phyloP scores from a whole-genome alignment of 1,140 invertebrate genomes.

The Caenorhabditis inopinata region DNA sequence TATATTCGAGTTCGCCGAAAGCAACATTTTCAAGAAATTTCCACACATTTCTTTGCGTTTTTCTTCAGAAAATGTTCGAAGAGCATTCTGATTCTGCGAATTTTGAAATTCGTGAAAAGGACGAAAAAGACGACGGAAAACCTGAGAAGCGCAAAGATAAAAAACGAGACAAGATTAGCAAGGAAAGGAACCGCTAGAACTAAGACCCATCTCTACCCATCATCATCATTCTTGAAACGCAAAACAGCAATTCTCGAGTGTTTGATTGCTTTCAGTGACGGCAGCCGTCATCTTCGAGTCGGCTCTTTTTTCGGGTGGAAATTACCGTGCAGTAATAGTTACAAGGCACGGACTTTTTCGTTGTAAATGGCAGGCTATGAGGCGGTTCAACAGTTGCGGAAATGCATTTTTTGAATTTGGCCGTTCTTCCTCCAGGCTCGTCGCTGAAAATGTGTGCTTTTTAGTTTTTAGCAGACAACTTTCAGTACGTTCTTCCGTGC shows the following conservation, averaged over 20 bases:
- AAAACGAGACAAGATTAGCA: background rate
- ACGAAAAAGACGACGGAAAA: background rate
- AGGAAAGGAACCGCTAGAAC: background rate
- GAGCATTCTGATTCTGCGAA: too few species aligned
- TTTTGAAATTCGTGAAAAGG: background rate
- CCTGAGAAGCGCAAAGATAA: background rate
- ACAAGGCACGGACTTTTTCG: too few species aligned
- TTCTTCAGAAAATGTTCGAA: background rate
- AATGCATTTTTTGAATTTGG: too few species aligned
- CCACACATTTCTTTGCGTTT: background rate
- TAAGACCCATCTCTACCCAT: slow-evolving; percentile 23
- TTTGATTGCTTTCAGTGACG: background rate
- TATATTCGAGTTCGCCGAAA: background rate
- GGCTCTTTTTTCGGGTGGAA: too few species aligned
- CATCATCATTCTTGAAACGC: slow-evolving; percentile 19
- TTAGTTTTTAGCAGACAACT: too few species aligned
- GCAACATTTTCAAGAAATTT: background rate
- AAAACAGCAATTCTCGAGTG: slow-evolving; percentile 5
- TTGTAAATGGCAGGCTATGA: too few species aligned
- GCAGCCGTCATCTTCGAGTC: too few species aligned
- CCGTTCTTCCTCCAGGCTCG: too few species aligned
- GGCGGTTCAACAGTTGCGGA: too few species aligned
- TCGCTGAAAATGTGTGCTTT: too few species aligned
- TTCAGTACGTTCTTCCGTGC: too few species aligned
- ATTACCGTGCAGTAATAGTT: too few species aligned